phyloP scores from a whole-genome alignment of 2,888 invertebrate genomes.

The Trichopria drosophilae region DNA sequence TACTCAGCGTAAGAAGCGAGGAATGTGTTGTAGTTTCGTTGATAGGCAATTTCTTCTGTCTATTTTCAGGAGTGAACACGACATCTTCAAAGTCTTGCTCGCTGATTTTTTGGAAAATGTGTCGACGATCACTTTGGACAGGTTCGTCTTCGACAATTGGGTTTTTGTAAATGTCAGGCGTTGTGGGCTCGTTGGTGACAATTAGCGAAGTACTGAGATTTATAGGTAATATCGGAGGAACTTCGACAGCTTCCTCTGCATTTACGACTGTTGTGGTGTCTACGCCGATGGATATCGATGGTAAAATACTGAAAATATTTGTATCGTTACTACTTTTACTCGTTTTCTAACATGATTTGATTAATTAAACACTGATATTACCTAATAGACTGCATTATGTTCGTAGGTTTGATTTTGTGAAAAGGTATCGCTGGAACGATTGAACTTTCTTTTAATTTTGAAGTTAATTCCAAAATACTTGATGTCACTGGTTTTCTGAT shows the following conservation, averaged over 20 bases:
- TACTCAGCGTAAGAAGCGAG: slow-evolving; percentile 43
- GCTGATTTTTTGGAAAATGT: slow-evolving; percentile 72
- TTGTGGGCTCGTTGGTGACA: too few species aligned
- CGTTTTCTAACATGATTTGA: neutral
- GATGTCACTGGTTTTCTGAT: slow-evolving; percentile 51
- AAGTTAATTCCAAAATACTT: slow-evolving; percentile 54
- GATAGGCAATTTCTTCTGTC: slow-evolving; percentile 41
- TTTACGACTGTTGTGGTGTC: slow-evolving; percentile 61
- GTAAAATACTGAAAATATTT: slow-evolving; percentile 38
- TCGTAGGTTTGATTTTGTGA: slow-evolving; percentile 50
- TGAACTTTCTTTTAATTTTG: slow-evolving; percentile 54
- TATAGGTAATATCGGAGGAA: slow-evolving; percentile 62
- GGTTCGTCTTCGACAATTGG: slow-evolving; percentile 35
- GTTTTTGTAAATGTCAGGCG: slow-evolving; percentile 32
- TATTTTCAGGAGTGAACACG: slow-evolving; percentile 66
- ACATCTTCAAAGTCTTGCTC: slow-evolving; percentile 74
- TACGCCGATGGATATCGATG: slow-evolving; percentile 51
- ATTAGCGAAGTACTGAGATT: slow-evolving; percentile 43
- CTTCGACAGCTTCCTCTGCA: slow-evolving; percentile 77
- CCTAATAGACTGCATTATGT: slow-evolving; percentile 52
- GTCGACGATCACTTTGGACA: slow-evolving; percentile 62
- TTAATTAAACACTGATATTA: slow-evolving; percentile 22
- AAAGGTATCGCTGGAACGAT: slow-evolving; percentile 55
- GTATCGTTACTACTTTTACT: neutral
- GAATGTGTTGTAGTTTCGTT: slow-evolving; percentile 41